Conservation (phyloP, 2,888 invertebrate species). For the Sinodicranocentrus sp. region DNA sequence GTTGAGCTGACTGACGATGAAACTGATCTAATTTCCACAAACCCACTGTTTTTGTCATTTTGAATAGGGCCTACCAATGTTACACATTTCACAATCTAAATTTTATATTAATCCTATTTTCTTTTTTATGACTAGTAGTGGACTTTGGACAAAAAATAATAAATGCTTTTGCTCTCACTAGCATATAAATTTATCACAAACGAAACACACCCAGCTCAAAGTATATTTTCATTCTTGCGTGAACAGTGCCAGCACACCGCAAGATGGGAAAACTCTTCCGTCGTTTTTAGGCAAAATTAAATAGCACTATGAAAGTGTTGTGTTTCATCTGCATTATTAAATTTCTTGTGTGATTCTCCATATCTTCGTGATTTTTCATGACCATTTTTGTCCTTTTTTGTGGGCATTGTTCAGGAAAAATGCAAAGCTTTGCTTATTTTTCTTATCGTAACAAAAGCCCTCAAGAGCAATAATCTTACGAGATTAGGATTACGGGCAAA, state of each 20-base stretch:
- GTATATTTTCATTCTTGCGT: too few species aligned
- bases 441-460: not conserved
- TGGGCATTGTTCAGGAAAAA: not conserved
- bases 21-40: slow-evolving; percentile 42
- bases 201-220: too few species aligned
- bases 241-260: too few species aligned
- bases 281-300: slow-evolving; percentile 20
- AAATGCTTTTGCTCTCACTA: too few species aligned
- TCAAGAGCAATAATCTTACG: not conserved
- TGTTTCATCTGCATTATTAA: slow-evolving; percentile 22
- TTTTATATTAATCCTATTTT: too few species aligned
- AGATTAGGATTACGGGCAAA: slow-evolving; percentile 5
- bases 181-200: too few species aligned
- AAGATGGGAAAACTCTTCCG: not conserved
- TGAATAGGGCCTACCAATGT: too few species aligned
- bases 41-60: not conserved
- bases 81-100: too few species aligned
- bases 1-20: slow-evolving; percentile 19
- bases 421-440: not conserved
- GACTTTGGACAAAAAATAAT: too few species aligned
- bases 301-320: slow-evolving; percentile 12
- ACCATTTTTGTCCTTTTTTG: not conserved
- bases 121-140: too few species aligned
- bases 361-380: slow-evolving; percentile 12
- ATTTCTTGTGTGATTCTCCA: slow-evolving; percentile 4